Evolutionary conservation across 2,113 vertebrate species (phyloP).

Genomic region (Steatornis caripensis): DNA sequence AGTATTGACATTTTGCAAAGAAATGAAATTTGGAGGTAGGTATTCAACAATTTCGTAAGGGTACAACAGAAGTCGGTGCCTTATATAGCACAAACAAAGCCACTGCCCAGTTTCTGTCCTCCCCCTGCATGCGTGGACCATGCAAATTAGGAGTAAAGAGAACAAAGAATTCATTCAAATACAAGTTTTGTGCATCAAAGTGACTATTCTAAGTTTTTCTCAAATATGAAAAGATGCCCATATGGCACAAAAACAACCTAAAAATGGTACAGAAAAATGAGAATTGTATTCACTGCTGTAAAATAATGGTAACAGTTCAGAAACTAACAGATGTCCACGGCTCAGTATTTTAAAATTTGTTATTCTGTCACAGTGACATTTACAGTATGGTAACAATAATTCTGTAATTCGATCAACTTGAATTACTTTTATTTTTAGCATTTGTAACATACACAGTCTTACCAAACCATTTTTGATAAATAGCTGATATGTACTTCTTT

Average conservation of each 20-base stretch:
- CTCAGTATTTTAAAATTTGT: slow-evolving; percentile 13
- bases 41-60: not conserved
- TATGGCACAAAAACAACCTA: slow-evolving; percentile 27
- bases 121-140: not conserved
- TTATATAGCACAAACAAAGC: not conserved
- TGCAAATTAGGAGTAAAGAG: not conserved
- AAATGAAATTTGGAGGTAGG: not conserved
- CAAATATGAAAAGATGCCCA: slow-evolving; percentile 15
- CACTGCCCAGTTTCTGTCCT: not conserved
- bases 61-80: not conserved
- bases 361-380: slow-evolving; percentile 34
- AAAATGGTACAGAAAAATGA: slow-evolving; percentile 30
- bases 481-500: not conserved
- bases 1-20: not conserved
- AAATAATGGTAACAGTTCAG: slow-evolving; percentile 32
- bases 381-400: slow-evolving; percentile 10
- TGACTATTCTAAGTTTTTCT: not conserved
- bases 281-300: not conserved
- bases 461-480: not conserved
- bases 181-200: not conserved
- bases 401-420: not conserved
- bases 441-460: not conserved
- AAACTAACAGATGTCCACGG: slow-evolving; percentile 51
- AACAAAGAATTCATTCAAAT: not conserved
- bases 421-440: not conserved